Percentiles rank a stretch among this genome's conserved stretches.
Conservation (phyloP, 2,797 vertebrate species). For the Podarcis siculus region DNA sequence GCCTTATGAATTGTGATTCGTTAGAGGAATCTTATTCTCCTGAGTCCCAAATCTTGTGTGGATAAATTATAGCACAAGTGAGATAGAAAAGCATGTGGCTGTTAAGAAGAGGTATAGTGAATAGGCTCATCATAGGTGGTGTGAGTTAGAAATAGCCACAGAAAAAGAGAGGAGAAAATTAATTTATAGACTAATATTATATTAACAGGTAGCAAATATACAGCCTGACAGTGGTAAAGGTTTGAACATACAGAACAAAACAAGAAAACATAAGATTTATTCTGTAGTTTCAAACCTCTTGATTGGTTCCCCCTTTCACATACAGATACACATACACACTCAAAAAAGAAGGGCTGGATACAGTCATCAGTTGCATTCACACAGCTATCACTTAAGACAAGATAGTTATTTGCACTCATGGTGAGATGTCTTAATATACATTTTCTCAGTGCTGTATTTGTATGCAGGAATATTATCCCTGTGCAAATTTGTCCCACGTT, state of each 20-base stretch:
- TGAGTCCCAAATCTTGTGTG: not conserved
- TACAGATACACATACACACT: not conserved
- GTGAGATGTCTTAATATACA: not conserved
- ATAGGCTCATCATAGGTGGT: not conserved
- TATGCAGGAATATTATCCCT: not conserved
- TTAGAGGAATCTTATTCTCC: constrained; percentile 15
- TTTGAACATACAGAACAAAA: not conserved
- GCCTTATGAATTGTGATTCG: not conserved
- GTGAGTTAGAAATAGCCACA: constrained; percentile 2
- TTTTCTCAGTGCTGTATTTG: not conserved
- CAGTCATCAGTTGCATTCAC: not conserved
- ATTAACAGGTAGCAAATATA: constrained; percentile 1
- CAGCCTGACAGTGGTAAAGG: constrained; percentile 11
- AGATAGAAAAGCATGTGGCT: not conserved
- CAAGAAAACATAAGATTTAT: not conserved
- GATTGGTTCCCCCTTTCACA: not conserved
- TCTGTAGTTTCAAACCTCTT: not conserved
- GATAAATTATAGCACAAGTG: not conserved
- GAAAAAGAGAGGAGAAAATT: not conserved
- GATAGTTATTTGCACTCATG: not conserved
- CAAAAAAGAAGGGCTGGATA: not conserved
- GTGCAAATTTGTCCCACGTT: not conserved
- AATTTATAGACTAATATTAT: constrained; percentile 1
- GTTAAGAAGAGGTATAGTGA: not conserved
- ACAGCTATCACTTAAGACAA: not conserved